Evolutionary conservation across 2,113 vertebrate species (phyloP).

Genomic region (Cavia porcellus): DNA sequence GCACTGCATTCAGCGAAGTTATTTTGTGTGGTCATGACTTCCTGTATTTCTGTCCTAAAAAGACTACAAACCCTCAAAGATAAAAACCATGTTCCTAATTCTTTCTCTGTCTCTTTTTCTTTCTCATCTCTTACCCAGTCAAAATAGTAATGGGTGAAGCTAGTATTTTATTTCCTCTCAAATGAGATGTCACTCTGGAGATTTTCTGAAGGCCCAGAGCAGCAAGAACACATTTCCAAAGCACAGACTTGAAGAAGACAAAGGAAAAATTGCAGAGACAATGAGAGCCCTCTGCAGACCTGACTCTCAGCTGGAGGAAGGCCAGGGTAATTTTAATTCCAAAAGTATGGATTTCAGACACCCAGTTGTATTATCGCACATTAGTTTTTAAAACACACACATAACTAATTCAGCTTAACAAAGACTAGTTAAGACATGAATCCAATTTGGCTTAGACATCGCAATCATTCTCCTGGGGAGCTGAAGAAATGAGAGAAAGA

Average conservation of each 20-base stretch:
- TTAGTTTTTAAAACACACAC: slow-evolving; percentile 71
- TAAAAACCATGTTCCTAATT: background rate
- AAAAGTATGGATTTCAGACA: slow-evolving; percentile 57
- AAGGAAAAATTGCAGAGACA: slow-evolving; percentile 54
- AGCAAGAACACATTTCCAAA: slow-evolving; percentile 58
- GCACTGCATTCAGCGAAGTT: background rate
- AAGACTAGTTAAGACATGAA: slow-evolving; percentile 72
- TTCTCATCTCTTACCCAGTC: background rate
- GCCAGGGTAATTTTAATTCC: slow-evolving; percentile 70
- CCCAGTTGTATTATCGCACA: background rate
- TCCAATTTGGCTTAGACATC: slow-evolving; percentile 67
- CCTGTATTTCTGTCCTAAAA: background rate
- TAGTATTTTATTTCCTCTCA: background rate
- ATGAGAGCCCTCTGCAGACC: slow-evolving; percentile 20
- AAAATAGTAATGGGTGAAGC: background rate
- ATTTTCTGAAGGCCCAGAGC: background rate
- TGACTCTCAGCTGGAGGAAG: slow-evolving; percentile 62
- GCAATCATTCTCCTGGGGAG: slow-evolving; percentile 58
- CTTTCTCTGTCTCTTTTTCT: background rate
- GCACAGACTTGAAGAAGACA: slow-evolving; percentile 59
- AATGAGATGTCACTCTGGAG: slow-evolving; percentile 54
- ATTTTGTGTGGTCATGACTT: background rate
- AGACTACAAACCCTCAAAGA: background rate
- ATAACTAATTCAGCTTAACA: slow-evolving; percentile 68
- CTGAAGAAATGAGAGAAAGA: slow-evolving; percentile 28